Evolutionary conservation across 2,888 invertebrate species (phyloP), one percentile per base, ranked within the genome.

Genomic region (Andrena camellia): DNA sequence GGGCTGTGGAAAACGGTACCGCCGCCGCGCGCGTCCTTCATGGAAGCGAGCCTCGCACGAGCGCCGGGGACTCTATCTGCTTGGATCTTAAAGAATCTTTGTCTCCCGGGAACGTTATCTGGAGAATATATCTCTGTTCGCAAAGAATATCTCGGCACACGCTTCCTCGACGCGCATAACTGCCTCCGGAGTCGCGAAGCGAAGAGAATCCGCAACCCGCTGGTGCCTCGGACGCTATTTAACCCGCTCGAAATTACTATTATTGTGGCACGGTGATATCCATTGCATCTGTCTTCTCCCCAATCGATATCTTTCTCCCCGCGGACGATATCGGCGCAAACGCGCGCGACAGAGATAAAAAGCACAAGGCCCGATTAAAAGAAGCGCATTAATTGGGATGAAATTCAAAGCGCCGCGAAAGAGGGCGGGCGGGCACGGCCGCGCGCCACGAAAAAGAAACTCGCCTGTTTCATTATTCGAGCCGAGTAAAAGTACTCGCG

Each of bases 21-120:
- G 52, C 20, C 52, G n/a, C n/a, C n/a, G n/a, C n/a, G 20, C 84
- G 87, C 85, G 90, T 89, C 89, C 90, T 89, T 90, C 89, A 89
- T 90, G 88, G 86, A 87, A 89, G 87, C 88, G 81, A 88, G 85
- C 87, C 90, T 85, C 81, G 74, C 10, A 42, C 84, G 60, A 69
- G 84, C 67, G 83, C 67, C 72, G 82, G 81, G 68, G 76, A 78
- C 83, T 81, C 74, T 77, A 77, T 74, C 79, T 13, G 59, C 31
- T 10, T 54, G 17, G 33, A 67, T 81, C 67, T 60, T 50, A 66
- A 76, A 64, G 52, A 71, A 73, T 73, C 62, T 66, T 71, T 71
- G 64, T 64, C 23, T 64, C 48, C 59, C 23, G 33, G 48, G 33
- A 33, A 59, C 52, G 13, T 72, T 78, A 78, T 66, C 66, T 72